Conservation (phyloP, 92 coral and sea anemone genomes). For the Siderastrea siderea region DNA sequence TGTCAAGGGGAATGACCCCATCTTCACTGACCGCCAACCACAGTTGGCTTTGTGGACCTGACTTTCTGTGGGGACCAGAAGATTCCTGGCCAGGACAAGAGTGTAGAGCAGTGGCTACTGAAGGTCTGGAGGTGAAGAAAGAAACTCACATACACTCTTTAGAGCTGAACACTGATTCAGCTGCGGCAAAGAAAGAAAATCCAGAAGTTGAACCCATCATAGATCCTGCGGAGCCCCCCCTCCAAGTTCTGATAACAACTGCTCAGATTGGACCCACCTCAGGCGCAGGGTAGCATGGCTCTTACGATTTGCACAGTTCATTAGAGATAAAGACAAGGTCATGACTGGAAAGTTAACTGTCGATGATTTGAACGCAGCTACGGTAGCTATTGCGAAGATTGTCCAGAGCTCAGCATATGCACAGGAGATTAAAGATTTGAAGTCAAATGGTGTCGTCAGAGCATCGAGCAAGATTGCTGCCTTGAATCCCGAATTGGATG, state of each 20-base stretch:
- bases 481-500: slow-evolving; percentile 67
- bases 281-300: slow-evolving; percentile 72
- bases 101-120: slow-evolving; percentile 14
- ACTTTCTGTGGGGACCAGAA: slow-evolving; percentile 58
- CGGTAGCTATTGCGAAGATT: slow-evolving; percentile 48
- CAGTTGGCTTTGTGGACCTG: slow-evolving; percentile 76
- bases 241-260: slow-evolving; percentile 60
- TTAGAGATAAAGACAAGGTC: slow-evolving; percentile 26
- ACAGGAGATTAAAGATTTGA: slow-evolving; percentile 52
- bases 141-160: slow-evolving; percentile 34
- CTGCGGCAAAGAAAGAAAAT: background rate
- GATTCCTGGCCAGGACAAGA: slow-evolving; percentile 56
- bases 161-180: slow-evolving; percentile 1
- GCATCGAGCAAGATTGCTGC: slow-evolving; percentile 69
- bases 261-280: slow-evolving; percentile 77
- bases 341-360: slow-evolving; percentile 41
- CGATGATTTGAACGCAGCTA: slow-evolving; percentile 64
- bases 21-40: slow-evolving; percentile 33
- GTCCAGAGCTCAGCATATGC: slow-evolving; percentile 60
- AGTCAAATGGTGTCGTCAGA: slow-evolving; percentile 27
- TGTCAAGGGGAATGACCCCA: slow-evolving; percentile 60
- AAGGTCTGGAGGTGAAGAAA: slow-evolving; percentile 35
- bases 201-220: background rate
- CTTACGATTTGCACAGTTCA: slow-evolving; percentile 48
- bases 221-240: background rate